phyloP scores from a whole-genome alignment of 53 echinoderm and acorn worm genomes.

The Luidia sarsii region DNA sequence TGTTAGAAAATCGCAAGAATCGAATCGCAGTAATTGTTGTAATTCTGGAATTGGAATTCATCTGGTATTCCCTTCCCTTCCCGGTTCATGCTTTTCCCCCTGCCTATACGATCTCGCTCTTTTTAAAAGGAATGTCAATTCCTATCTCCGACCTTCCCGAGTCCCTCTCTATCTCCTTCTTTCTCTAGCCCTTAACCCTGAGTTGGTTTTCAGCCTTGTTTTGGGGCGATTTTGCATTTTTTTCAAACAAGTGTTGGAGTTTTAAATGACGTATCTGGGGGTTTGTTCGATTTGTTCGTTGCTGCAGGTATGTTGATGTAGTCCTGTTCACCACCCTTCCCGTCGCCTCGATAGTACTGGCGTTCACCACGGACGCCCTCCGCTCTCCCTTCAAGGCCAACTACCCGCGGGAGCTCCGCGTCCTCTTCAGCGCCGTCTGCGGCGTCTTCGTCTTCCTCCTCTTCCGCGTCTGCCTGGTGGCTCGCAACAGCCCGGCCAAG shows the following conservation, averaged over 20 bases:
- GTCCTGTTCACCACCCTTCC: conserved; percentile 30
- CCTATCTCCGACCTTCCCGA: no score
- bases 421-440: conserved; percentile 20
- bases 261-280: neutral
- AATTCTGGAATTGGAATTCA: no score
- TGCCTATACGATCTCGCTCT: no score
- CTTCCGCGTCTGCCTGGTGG: conserved; percentile 37
- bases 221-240: neutral
- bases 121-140: no score
- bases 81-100: neutral
- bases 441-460: conserved; percentile 56
- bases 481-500: conserved; percentile 56
- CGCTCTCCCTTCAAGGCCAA: conserved; percentile 21
- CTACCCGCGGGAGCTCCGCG: conserved; percentile 22
- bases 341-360: conserved; percentile 25
- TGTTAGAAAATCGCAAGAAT: no score
- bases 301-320: conserved; percentile 51
- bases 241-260: neutral
- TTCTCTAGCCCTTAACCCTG: no score
- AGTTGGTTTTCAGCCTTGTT: no score
- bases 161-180: no score
- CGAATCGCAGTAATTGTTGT: no score
- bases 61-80: neutral
- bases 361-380: conserved; percentile 42
- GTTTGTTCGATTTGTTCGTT: no score